phyloP scores from a whole-genome alignment of 2,888 invertebrate species.

The Caenorhabditis imperialis region DNA sequence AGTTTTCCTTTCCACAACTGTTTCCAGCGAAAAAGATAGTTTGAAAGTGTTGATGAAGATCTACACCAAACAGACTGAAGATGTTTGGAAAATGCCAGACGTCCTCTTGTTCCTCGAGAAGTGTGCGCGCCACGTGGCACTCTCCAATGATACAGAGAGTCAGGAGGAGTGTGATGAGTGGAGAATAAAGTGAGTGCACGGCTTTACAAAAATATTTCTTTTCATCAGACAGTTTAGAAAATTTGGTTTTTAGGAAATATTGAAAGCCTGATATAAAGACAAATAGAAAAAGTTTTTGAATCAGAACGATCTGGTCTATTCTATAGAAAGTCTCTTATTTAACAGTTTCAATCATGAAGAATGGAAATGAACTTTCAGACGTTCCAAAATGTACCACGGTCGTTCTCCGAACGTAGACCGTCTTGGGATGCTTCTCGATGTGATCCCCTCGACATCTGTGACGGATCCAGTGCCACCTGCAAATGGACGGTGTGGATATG shows the following conservation, averaged over 20 bases:
- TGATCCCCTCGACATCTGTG: conserved; percentile 28
- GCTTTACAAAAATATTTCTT: no score
- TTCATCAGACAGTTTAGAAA: no score
- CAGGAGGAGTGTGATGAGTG: conserved; percentile 18
- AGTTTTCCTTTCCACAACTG: background rate
- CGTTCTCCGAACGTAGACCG: conserved; percentile 65
- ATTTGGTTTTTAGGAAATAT: background rate
- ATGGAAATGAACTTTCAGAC: conserved; percentile 57
- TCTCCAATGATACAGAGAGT: conserved; percentile 7
- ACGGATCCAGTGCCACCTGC: conserved; percentile 60
- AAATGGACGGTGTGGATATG: conserved; percentile 36
- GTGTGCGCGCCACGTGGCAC: conserved; percentile 76
- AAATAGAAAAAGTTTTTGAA: no score
- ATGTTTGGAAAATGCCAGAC: conserved; percentile 85
- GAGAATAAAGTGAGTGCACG: conserved; percentile 20
- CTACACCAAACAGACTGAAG: conserved; percentile 84
- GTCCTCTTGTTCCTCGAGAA: conserved; percentile 86
- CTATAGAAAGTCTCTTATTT: no score
- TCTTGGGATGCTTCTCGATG: conserved; percentile 64
- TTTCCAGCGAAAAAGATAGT: conserved; percentile 79
- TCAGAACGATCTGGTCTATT: no score
- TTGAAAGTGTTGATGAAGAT: conserved; percentile 85
- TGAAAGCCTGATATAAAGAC: background rate
- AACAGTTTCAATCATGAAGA: no score
- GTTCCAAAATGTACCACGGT: conserved; percentile 57